Evolutionary conservation across 2,113 vertebrate species (phyloP), one percentile per base, ranked within the genome.

Genomic region (Copsychus sechellarum): DNA sequence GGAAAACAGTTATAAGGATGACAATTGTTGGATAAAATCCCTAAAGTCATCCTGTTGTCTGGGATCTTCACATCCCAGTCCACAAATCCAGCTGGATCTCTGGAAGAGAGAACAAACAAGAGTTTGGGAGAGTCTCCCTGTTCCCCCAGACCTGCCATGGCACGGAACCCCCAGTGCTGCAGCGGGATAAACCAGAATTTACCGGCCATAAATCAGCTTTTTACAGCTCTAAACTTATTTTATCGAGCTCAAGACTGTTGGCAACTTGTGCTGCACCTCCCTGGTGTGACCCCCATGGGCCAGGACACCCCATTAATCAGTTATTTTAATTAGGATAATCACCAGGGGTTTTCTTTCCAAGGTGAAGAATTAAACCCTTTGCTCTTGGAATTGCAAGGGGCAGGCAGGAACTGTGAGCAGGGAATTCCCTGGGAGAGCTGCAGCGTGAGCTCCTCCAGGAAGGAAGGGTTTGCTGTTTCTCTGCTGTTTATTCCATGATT

Each of bases 131-230:
- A 8, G 5, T 17, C 36, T 34, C 1, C 2, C 10, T 17, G 22
- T 7, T 16, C 5, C 1, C 33, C 25, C 29, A 40, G 22, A 10
- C 36, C 20, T 31, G 29, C 3, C 4, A 12, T 7, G 31, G 11
- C 3, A 1, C 6, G 31, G 12, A 43, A 51, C 3, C 17, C 6
- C 6, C 14, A 5, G 38, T 0, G 0, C 1, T 54, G 25, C 40
- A 58, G 13, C 28, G 36, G 48, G 38, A 40, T 9, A 33, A 60
- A 15, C 2, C 15, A 17, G 4, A 42, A 22, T 61, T 19, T 58
- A 10, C 19, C 5, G 12, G n/a, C 16, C 42, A 65, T 3, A 70
- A 43, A 8, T 11, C 19, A 4, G 9, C 2, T 9, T 38, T 57
- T 74, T 5, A 51, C 14, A 15, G 26, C 7, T 4, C 18, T 38